Base-by-base conservation (phyloP, 1,140 invertebrate species). In the Eumeta japonica region DNA sequence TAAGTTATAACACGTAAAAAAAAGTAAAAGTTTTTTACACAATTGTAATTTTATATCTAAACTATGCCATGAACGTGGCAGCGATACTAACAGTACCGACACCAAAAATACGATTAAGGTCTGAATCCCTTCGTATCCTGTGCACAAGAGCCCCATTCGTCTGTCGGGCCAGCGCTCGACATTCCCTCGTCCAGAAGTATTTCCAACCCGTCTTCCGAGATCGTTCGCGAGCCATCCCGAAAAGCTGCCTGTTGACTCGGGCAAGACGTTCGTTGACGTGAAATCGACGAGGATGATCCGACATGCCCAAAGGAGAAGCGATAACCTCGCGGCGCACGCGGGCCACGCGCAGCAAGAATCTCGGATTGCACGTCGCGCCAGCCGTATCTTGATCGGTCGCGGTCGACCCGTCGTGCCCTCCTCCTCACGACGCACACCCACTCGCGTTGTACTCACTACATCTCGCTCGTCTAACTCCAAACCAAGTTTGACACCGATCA, bases 251-350 rank as follows among this genome's bases (percentile, higher is more conserved):
- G 28, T 46, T 46, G 9, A 9, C 2, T 13, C n/a, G 30, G 3
- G 45, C 43, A 1, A 46, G 34, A 10, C 40, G 35, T 30, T 46
- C 45, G 20, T 42, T 46, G 10, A 46, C 15, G 29, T 39, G 42
- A 12, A 39, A 39, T 9, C 39, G 36, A 11, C 39, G 27, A 3
- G 36, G 36, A 11, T 16, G 9, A 9, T 20, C 40, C 1, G 19
- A n/a, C 16, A 42, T 2, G 0, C 16, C 40, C 1, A 39, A n/a
- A 11, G 28, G 40, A 7, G 20, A 16, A 1, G 40, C 36, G 7
- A 14, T 46, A 9, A 34, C 10, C 3, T 20, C 16, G 10, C 43
- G 43, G 2, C 38, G 29, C 29, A 41, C 43, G 2, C 43, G 38
- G 1, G 43, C 43, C 11, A 35, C 37, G 9, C 15, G 16, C 17